Base-by-base conservation (phyloP, 2,113 vertebrate genomes). In the Bos indicus region DNA sequence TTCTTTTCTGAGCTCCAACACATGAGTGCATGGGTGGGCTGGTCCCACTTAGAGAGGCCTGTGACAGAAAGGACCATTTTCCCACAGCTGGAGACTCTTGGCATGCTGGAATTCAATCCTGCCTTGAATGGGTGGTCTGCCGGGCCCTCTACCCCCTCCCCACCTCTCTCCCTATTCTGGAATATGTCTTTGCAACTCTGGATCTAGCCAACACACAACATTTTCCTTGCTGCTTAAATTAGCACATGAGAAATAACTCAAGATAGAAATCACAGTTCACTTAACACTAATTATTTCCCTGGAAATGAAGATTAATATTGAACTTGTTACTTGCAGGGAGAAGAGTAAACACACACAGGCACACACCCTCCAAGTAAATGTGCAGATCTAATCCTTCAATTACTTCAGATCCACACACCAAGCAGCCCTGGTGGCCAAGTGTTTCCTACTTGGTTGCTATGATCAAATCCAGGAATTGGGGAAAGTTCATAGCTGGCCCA, bases 271-370 rank as follows among this genome's bases (percentile, higher is more conserved):
- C 96, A 81, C 91, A 96, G 91, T 84, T 95, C 97, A 93, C 93
- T 94, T 97, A 94, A 57, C 97, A 95, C 95, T 97, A 97, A 98
- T 98, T 96, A 97, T 97, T 95, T 97, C 94, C 93, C 89, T 91
- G 91, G 97, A 97, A 97, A 86, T 97, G 90, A 96, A 97, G 95
- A 98, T 97, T 93, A 98, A 95, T 96, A 96, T 95, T 92, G 95
- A 97, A 97, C 97, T 97, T 94, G 95, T 96, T 97, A 86, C 92
- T 94, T 71, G 52, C 83, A 85, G 64, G 4, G 43, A 62, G 52
- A n/a, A 93, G 40, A 90, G 90, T 81, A 90, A 96, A 94, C 88
- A 90, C 82, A 59, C 62, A 2, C 30, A 40, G 64, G n/a, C 59
- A 10, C 74, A 36, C 54, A 6, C 46, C 59, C 82, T 52, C 56